Percentiles rank a stretch among this genome's conserved stretches.
phyloP scores from a whole-genome alignment of 2,797 vertebrate genomes.

The Potorous gilbertii region DNA sequence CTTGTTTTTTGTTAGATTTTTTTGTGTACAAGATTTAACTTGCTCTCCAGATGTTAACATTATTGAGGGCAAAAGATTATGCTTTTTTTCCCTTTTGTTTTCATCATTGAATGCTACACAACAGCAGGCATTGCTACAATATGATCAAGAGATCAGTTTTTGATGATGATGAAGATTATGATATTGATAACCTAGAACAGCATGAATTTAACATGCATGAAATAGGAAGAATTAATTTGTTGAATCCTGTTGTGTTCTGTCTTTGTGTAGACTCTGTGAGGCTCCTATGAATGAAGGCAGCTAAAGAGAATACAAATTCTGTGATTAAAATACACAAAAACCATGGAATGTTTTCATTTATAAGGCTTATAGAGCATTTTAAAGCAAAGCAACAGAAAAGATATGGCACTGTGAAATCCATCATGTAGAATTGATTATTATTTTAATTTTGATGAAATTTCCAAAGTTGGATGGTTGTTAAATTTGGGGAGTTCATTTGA shows the following conservation, averaged over 20 bases:
- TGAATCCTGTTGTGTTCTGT: neutral
- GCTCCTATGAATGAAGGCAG: neutral
- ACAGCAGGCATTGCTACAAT: neutral
- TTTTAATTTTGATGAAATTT: constrained; percentile 17
- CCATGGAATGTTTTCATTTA: neutral
- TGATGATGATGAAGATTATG: neutral
- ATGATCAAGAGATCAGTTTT: neutral
- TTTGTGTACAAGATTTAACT: neutral
- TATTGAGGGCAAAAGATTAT: neutral
- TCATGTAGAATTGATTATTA: neutral
- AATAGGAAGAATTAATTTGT: neutral
- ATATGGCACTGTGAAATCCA: constrained; percentile 18
- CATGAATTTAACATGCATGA: neutral
- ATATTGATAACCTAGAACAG: neutral
- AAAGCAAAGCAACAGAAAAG: neutral
- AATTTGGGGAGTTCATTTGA: constrained; percentile 26
- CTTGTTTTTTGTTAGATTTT: neutral
- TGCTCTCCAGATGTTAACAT: neutral
- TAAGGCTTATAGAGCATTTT: neutral
- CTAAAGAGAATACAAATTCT: neutral
- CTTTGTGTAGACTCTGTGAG: neutral
- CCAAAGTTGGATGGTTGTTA: neutral
- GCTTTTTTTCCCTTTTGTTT: neutral
- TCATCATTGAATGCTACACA: neutral
- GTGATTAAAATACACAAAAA: neutral